Base-by-base conservation (phyloP, 2,888 invertebrate species). In the Odontothrips loti region DNA sequence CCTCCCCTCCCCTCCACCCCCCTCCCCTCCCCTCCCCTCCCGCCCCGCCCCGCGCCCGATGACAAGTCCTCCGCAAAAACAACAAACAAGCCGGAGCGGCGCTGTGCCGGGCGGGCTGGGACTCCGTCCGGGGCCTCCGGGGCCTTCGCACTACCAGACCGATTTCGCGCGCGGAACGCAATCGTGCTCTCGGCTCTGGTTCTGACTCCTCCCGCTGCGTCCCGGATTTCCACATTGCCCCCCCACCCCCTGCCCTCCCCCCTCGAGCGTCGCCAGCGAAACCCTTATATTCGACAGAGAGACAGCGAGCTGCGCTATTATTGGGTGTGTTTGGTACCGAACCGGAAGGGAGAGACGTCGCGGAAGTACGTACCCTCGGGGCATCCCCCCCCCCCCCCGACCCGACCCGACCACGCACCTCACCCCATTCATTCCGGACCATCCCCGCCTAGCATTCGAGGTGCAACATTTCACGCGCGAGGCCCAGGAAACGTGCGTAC, bases 401-500 rank as follows among this genome's bases (percentile, higher is more conserved):
- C 34, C 6, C 34, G 6, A 2, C 51, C 51, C 51, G 6, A 2
- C 51, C 51, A 2, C 20, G 58, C 58, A 11, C 58, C 20, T 6
- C 17, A 6, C 58, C 58, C 58, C 58, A 17, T 58, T 58, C 20
- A 20, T 58, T 17, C 58, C 58, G 4, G 58, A 0, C 58, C 58
- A 15, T 17, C 15, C 58, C 20, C 0, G 17, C 58, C 58, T 2
- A 6, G 58, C 58, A 58, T 20, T 58, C 58, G 58, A 15, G 68
- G 68, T 75, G 68, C 68, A 12, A 75, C 68, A 75, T 75, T 75
- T 75, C 68, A 75, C 68, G 68, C 68, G 68, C n/a, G 68, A 23
- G 58, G 58, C 58, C 20, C 20, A 58, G 68, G 68, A 23, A 23
- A 75, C 68, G 58, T 17, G 20, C 15, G 27, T 23, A 75, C 68